Conservation (phyloP, 2,113 vertebrate genomes). For the Sylvietta virens region DNA sequence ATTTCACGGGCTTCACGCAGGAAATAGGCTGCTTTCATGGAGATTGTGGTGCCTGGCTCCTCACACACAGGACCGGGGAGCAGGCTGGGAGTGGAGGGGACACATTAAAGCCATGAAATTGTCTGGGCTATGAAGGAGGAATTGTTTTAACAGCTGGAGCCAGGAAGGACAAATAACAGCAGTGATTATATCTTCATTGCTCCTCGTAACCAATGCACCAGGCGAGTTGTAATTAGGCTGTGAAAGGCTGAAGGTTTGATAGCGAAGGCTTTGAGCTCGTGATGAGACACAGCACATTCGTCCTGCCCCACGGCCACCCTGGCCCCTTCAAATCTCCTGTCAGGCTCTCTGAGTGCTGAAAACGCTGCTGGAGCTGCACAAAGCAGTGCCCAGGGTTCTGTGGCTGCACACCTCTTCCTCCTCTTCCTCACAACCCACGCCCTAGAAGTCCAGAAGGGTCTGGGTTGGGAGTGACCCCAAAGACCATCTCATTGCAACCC, state of each 20-base stretch:
- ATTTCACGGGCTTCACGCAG: constrained; percentile 69
- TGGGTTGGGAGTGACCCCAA: neutral
- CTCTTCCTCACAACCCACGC: fast-evolving
- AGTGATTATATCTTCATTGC: constrained; percentile 73
- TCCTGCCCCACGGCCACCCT: constrained; percentile 51
- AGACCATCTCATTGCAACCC: neutral
- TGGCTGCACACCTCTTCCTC: neutral
- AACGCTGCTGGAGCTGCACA: fast-evolving
- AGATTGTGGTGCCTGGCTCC: constrained; percentile 6
- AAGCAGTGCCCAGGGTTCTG: fast-evolving
- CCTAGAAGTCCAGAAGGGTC: neutral
- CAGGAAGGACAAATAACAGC: constrained; percentile 70
- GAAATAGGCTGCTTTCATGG: constrained; percentile 58
- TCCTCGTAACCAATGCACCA: constrained; percentile 47
- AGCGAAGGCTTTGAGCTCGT: constrained; percentile 12
- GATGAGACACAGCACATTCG: constrained; percentile 34
- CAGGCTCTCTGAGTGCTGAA: neutral
- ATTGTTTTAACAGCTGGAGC: constrained; percentile 75
- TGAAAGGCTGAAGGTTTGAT: constrained; percentile 53
- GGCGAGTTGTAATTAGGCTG: constrained; percentile 66
- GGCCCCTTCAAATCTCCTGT: neutral
- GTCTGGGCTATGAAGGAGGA: constrained; percentile 64
- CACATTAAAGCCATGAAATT: constrained; percentile 65
- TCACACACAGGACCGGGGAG: neutral
- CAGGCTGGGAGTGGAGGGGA: neutral